Percentiles rank a stretch among this genome's conserved stretches.
These are phyloP conservation scores for Zosterops lateralis DNA, from an alignment of 2,113 vertebrate genomes.

Conservation along the genomic window DNA sequence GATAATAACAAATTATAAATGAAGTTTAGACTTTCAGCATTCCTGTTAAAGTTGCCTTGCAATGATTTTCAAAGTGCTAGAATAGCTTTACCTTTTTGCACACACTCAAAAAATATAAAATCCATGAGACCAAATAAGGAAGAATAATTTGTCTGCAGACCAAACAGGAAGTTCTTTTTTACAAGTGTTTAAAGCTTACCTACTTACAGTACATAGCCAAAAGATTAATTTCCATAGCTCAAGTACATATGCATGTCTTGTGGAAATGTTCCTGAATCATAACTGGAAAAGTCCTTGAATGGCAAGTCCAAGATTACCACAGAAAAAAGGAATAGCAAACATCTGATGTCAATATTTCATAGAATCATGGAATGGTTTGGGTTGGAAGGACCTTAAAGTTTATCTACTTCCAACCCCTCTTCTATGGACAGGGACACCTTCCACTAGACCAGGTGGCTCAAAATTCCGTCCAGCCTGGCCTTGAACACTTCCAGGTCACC, in stretches of 20 bases:
- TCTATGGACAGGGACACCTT: background rate
- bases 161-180: background rate
- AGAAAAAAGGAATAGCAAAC: background rate
- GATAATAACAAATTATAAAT: background rate
- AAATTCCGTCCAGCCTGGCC: background rate
- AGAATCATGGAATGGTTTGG: background rate
- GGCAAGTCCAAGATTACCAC: background rate
- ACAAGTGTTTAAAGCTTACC: background rate
- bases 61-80: background rate
- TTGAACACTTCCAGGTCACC: too few species aligned
- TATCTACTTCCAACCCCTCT: background rate
- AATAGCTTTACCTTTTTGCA: background rate
- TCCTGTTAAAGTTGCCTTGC: background rate
- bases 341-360: background rate
- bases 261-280: background rate
- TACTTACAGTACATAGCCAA: background rate
- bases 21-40: background rate
- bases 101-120: background rate
- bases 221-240: background rate
- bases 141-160: background rate
- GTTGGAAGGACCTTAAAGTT: background rate
- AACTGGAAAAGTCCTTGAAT: background rate
- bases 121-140: background rate
- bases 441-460: background rate
- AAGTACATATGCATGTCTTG: background rate